Evolutionary conservation across 2,888 invertebrate species (phyloP).

Genomic region (Microchrysa polita): DNA sequence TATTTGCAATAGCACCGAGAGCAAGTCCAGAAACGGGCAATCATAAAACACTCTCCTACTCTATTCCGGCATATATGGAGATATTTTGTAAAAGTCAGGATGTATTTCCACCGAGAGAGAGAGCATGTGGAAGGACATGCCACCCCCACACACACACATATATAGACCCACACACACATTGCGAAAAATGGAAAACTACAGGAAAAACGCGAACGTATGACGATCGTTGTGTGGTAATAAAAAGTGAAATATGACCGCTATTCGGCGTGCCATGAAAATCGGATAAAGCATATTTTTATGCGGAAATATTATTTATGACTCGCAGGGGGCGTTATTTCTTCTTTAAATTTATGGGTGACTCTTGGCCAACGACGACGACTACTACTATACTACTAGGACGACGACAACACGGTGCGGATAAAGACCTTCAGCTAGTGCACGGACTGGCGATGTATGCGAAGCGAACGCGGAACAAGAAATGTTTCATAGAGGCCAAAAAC

Average conservation of each 20-base stretch:
- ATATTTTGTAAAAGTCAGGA: slow-evolving; percentile 19
- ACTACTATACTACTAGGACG: no score
- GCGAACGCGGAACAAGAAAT: not conserved
- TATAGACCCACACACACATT: no score
- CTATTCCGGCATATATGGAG: slow-evolving; percentile 9
- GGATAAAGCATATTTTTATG: slow-evolving; percentile 62
- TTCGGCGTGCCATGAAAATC: slow-evolving; percentile 63
- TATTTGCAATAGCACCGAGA: not conserved
- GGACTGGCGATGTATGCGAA: not conserved
- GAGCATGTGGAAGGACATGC: no score
- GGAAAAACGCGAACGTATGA: slow-evolving; percentile 45
- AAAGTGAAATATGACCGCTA: slow-evolving; percentile 62
- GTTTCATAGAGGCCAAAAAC: slow-evolving; percentile 17
- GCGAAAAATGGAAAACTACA: slow-evolving; percentile 17
- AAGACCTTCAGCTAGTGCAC: not conserved
- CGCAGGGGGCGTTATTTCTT: slow-evolving; percentile 58
- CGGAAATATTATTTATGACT: slow-evolving; percentile 62
- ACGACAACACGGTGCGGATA: slow-evolving; percentile 11
- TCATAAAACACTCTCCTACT: not conserved
- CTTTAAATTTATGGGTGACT: slow-evolving; percentile 50
- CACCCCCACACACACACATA: no score
- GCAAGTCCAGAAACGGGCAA: not conserved
- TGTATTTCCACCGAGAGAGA: not conserved
- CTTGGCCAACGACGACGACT: slow-evolving; percentile 24
- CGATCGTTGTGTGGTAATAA: slow-evolving; percentile 57